Evolutionary conservation across 2,888 invertebrate species (phyloP), one percentile per base, ranked within the genome.

Genomic region (Lissocephala sabroskyi): DNA sequence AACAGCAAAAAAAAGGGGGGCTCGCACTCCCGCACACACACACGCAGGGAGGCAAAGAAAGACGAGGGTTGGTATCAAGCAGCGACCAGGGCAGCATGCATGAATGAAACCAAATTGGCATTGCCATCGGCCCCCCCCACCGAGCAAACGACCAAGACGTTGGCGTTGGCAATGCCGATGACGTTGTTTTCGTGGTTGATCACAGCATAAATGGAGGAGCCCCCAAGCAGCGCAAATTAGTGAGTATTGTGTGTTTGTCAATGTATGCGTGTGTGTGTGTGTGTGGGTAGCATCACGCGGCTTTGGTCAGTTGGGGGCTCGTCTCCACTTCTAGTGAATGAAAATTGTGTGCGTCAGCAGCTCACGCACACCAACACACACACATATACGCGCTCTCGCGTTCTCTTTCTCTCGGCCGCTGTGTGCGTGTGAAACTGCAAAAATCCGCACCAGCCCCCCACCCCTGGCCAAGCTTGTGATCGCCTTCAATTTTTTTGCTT

Each of bases 271-370:
- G 39, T 23, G 37, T 49, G 36, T 41, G 49, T 44, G 54, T 28
- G 41, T 39, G 43, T 36, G 41, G 35, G 37, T 49, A 48, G n/a
- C 52, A 51, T 52, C 52, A 52, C 47, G 51, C 14, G 14, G 35
- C 45, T 40, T 61, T 58, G 40, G 42, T 36, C 36, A 48, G 52
- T 73, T 63, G 71, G 68, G 74, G 68, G 68, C 68, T 70, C 68
- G 68, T 74, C 68, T 53, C 32, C 47, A 18, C 45, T 59, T 51
- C 26, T 19, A 40, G 13, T 35, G 45, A 29, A 23, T 23, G 23
- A 23, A 23, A 23, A 62, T 33, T 51, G 47, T 36, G 19, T 45
- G 42, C 50, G 53, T 52, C 42, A 35, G 41, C 62, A 47, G 56
- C 60, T 23, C 49, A 52, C 41, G 32, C 44, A 35, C n/a, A 39